Percentiles rank a stretch among this genome's conserved stretches.
Conservation (phyloP, 2,113 vertebrate genomes). For the Falco punctatus region DNA sequence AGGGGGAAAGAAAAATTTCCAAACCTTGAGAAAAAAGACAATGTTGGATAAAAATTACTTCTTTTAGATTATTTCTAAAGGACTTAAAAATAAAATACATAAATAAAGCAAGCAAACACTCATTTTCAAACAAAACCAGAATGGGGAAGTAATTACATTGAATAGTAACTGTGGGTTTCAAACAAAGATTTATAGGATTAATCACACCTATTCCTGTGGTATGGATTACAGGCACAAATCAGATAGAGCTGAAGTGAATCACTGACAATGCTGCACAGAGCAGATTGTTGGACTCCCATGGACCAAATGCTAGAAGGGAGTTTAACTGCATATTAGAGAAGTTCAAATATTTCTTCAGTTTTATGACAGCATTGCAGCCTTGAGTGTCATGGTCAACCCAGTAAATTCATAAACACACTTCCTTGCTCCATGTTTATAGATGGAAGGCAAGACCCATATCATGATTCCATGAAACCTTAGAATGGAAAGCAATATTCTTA, state of each 20-base stretch:
- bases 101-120: background rate
- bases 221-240: background rate
- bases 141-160: background rate
- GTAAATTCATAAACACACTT: background rate
- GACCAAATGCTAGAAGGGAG: background rate
- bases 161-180: background rate
- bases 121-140: background rate
- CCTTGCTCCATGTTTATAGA: background rate
- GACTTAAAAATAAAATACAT: background rate
- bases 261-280: background rate
- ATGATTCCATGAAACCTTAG: background rate
- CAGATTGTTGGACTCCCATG: background rate
- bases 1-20: background rate
- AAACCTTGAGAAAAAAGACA: background rate
- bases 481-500: background rate
- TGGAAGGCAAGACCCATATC: background rate
- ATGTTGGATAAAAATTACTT: background rate
- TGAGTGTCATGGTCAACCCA: rapidly evolving
- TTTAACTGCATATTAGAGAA: background rate
- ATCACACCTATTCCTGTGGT: background rate
- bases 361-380: background rate
- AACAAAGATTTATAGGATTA: background rate
- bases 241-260: background rate
- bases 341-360: background rate
- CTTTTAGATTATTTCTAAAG: background rate